These are phyloP conservation scores for Lottia gigantea DNA, from an alignment of 2,888 invertebrate genomes.

Conservation along the genomic window DNA sequence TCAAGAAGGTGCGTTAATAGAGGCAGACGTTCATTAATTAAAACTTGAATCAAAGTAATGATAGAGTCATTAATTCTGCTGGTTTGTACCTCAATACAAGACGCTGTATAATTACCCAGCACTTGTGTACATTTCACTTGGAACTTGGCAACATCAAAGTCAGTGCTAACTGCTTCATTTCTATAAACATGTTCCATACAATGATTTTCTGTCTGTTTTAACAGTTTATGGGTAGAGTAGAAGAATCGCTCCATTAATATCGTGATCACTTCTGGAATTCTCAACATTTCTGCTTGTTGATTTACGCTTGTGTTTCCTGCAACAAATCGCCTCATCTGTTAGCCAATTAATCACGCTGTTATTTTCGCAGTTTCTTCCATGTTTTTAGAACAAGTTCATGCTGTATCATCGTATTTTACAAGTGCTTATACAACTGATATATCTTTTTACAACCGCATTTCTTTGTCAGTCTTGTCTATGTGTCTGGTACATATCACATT, in stretches of 20 bases:
- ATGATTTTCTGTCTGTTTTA: conserved; percentile 6
- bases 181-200: conserved; percentile 8
- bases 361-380: conserved; percentile 7
- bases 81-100: too few species aligned
- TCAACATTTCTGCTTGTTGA: conserved; percentile 8
- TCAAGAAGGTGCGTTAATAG: too few species aligned
- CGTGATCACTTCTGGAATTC: conserved; percentile 6
- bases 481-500: too few species aligned
- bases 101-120: too few species aligned
- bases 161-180: background rate
- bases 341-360: conserved; percentile 9
- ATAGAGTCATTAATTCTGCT: too few species aligned
- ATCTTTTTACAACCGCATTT: background rate
- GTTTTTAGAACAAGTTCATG: conserved; percentile 8
- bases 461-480: too few species aligned
- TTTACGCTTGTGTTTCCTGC: conserved; percentile 8
- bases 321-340: conserved; percentile 8
- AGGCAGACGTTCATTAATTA: too few species aligned
- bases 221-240: conserved; percentile 1
- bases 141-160: background rate
- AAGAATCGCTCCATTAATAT: conserved; percentile 7
- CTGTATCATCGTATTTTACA: conserved; percentile 11
- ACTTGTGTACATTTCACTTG: too few species aligned
- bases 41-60: too few species aligned
- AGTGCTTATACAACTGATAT: conserved; percentile 10